Evolutionary conservation across 1,140 invertebrate species (phyloP).

Genomic region (Drosophila bipectinata): DNA sequence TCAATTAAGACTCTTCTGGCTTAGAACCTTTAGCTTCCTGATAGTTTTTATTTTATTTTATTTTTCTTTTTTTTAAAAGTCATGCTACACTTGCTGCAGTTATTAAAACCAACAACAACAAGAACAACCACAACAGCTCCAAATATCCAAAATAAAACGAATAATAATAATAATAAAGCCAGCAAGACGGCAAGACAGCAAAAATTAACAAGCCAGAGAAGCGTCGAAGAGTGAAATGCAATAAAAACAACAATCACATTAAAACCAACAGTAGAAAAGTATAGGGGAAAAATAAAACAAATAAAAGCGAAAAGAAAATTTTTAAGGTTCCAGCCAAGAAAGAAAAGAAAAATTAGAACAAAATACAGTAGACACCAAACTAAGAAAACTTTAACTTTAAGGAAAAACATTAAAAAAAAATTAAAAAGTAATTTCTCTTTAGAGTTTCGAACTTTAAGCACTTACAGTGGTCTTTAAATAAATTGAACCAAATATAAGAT

Average conservation of each 20-base stretch:
- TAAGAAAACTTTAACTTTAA: neutral
- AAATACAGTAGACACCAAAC: neutral
- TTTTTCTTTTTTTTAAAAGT: slow-evolving; percentile 8
- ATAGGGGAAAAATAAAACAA: slow-evolving; percentile 9
- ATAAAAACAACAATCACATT: neutral
- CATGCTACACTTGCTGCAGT: slow-evolving; percentile 3
- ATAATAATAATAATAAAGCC: slow-evolving; percentile 1
- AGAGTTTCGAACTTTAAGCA: too few species aligned
- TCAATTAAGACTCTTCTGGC: slow-evolving; percentile 43
- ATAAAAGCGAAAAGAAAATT: neutral
- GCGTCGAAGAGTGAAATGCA: slow-evolving; percentile 6
- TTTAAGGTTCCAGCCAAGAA: neutral
- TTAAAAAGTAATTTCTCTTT: neutral
- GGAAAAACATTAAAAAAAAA: neutral
- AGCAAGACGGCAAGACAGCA: slow-evolving; percentile 4
- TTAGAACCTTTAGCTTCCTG: slow-evolving; percentile 38
- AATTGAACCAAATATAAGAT: too few species aligned
- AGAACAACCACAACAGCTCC: neutral
- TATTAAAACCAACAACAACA: slow-evolving; percentile 46
- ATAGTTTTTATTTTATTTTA: neutral
- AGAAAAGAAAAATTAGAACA: neutral
- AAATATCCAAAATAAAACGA: slow-evolving; percentile 25
- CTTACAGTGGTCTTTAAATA: too few species aligned
- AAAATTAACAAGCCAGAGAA: slow-evolving; percentile 17
- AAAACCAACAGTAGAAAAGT: slow-evolving; percentile 13